Evolutionary conservation across 2,888 invertebrate species (phyloP), one percentile per base, ranked within the genome.

Genomic region (Athalia rosae): DNA sequence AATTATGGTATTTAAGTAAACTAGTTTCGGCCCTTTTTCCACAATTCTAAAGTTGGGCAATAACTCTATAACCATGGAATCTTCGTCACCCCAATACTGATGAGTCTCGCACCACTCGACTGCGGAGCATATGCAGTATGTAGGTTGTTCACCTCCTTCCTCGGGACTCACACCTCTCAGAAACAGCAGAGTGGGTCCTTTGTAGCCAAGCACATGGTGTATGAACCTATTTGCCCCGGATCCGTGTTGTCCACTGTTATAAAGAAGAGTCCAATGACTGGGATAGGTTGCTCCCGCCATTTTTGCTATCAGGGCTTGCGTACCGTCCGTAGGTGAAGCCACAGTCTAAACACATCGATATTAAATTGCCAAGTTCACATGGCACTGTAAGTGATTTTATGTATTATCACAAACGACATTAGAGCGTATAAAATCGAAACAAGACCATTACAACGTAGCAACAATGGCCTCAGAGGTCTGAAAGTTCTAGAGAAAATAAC

Each of bases 21-120:
- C 89, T 91, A 97, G 93, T 89, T 96, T 96, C 0, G 95, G 91
- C 28, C 94, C 94, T 80, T 91, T 92, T 82, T 94, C 93, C 79
- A 94, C 87, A 45, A 88, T 82, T 56, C 90, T 92, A 90, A 89
- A 95, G 92, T 93, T 93, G 61, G 95, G 95, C 76, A 93, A 91
- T 47, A 97, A 89, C 88, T 97, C 96, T 78, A 97, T 91, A 62
- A 96, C 92, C 83, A 95, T 93, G 79, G 94, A 93, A 79, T 96
- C 95, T n/a, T 94, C 93, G 3, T 93, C 93, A 62, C 98, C 98
- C 93, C 95, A 96, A 90, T 96, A 97, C 69, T 94, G 92, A 90
- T 96, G 94, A 4, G 95, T 94, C 89, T 96, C 97, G 83, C 94
- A 94, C 98, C 98, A 98, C 90, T 97, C 97, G 78, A 91, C 91